These are phyloP conservation scores for Epizoanthus scotinus DNA, from an alignment of 92 coral and sea anemone species.

Conservation along the genomic window DNA sequence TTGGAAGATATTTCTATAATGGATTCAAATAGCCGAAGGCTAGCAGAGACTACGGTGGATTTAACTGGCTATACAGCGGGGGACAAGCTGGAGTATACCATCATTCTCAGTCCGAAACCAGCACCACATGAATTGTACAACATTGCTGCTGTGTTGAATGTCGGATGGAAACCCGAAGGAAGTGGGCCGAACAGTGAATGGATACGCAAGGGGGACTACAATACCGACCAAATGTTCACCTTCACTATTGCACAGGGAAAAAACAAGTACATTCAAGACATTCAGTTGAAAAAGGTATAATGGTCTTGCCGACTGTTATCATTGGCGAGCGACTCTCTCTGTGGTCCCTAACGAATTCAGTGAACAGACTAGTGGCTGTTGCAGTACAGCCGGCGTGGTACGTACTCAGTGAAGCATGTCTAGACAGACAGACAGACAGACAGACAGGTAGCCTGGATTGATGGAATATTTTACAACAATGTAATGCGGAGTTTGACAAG, in stretches of 20 bases:
- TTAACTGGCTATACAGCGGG: conserved; percentile 68
- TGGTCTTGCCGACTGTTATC: background rate
- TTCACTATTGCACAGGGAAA: conserved; percentile 54
- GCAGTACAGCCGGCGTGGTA: too few species aligned
- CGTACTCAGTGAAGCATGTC: too few species aligned
- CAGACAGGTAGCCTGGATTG: too few species aligned
- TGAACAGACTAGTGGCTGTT: too few species aligned
- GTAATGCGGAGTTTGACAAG: too few species aligned
- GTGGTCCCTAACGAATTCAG: too few species aligned
- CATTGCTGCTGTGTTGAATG: conserved; percentile 83
- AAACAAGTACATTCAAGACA: conserved; percentile 55
- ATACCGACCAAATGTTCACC: conserved; percentile 58
- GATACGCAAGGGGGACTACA: conserved; percentile 72
- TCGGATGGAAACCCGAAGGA: conserved; percentile 71
- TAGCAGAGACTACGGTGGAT: conserved; percentile 63
- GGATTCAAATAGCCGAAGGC: conserved; percentile 55
- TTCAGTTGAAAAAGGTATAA: conserved; percentile 51
- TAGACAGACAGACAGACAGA: too few species aligned
- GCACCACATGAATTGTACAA: conserved; percentile 42
- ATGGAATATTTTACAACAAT: too few species aligned
- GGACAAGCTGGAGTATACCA: conserved; percentile 67
- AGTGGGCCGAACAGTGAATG: conserved; percentile 53
- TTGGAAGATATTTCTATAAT: conserved; percentile 71
- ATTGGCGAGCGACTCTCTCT: too few species aligned
- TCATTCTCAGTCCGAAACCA: conserved; percentile 60